Evolutionary conservation across 2,797 vertebrate genomes (phyloP).

Genomic region (Sitta carolinensis): DNA sequence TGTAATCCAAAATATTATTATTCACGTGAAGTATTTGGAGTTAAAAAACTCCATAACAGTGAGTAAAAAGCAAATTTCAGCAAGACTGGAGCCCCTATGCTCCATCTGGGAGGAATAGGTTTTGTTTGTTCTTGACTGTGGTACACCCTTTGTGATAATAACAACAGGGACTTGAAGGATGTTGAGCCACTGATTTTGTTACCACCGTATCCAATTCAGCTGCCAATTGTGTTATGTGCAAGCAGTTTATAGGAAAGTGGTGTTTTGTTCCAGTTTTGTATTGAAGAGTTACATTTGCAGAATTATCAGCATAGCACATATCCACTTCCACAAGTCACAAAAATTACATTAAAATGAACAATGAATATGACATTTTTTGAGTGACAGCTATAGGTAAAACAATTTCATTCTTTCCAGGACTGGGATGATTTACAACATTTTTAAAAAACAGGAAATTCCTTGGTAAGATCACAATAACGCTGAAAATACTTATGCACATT

Average conservation of each 20-base stretch:
- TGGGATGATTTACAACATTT: neutral
- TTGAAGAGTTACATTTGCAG: neutral
- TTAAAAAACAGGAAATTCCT: neutral
- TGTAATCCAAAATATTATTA: neutral
- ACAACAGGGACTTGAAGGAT: neutral
- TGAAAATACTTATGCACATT: neutral
- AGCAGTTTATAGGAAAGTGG: neutral
- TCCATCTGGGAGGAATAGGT: neutral
- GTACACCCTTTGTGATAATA: rapidly evolving
- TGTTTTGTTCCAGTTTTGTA: neutral
- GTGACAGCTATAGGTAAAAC: neutral
- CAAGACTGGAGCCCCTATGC: neutral
- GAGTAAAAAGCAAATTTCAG: neutral
- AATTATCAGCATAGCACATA: neutral
- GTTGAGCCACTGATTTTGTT: neutral
- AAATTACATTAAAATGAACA: neutral
- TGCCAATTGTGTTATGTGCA: neutral
- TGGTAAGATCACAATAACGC: neutral
- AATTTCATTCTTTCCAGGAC: neutral
- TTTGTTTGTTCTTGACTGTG: neutral
- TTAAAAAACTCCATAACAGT: neutral
- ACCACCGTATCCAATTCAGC: neutral
- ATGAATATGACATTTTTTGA: neutral
- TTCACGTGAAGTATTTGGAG: neutral
- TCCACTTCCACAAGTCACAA: neutral